Percentiles rank a stretch among this genome's conserved stretches.
Conservation (phyloP, 2,888 invertebrate species). For the Philaethria dido region DNA sequence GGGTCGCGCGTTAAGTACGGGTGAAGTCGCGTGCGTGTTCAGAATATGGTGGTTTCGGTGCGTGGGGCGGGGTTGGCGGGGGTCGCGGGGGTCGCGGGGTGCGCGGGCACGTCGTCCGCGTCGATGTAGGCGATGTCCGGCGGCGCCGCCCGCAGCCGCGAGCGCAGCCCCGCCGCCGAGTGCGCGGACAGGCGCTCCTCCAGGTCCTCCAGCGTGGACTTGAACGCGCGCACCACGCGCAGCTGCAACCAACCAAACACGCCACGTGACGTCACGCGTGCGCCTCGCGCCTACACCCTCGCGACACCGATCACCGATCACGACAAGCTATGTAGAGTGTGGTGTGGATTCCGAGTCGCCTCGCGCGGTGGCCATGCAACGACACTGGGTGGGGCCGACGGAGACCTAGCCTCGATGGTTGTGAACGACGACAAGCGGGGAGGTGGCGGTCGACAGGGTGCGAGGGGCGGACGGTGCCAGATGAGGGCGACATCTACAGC, state of each 20-base stretch:
- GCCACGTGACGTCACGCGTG: slow-evolving; percentile 57
- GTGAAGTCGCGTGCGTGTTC: slow-evolving; percentile 46
- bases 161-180: slow-evolving; percentile 97
- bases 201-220: slow-evolving; percentile 99
- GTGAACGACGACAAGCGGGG: slow-evolving; percentile 48
- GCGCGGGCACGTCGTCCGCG: slow-evolving; percentile 83
- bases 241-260: slow-evolving; percentile 93
- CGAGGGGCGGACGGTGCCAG: slow-evolving; percentile 59
- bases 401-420: slow-evolving; percentile 52
- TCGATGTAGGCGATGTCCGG: slow-evolving; percentile 93
- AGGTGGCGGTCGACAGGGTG: slow-evolving; percentile 50
- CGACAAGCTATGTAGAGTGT: slow-evolving; percentile 60
- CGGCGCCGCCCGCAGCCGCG: slow-evolving; percentile 88
- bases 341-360: slow-evolving; percentile 70
- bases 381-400: slow-evolving; percentile 52
- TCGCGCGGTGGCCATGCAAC: slow-evolving; percentile 55
- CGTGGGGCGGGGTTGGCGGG: slow-evolving; percentile 64
- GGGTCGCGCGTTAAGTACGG: slow-evolving; percentile 45
- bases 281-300: slow-evolving; percentile 47
- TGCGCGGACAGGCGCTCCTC: slow-evolving; percentile 99
- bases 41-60: slow-evolving; percentile 77
- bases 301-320: slow-evolving; percentile 49
- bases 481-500: slow-evolving; percentile 54
- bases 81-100: slow-evolving; percentile 53
- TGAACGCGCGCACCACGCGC: slow-evolving; percentile 99